A percentile compares a stretch with the other conserved stretches of the same genome.
phyloP scores from a whole-genome alignment of 2,113 vertebrate genomes.

The Ivindomyrus marchei region DNA sequence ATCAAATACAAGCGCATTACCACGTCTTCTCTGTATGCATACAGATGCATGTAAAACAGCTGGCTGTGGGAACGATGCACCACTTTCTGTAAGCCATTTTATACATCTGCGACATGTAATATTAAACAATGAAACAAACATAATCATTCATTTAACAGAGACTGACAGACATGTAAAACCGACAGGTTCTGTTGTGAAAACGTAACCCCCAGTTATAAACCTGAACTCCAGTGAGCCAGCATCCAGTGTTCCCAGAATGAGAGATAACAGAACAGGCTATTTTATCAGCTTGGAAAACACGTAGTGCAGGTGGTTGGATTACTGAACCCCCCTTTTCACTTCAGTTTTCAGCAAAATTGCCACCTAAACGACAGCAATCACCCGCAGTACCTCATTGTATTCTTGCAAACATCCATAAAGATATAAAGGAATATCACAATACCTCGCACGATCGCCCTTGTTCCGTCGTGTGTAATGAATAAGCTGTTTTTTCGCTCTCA shows the following conservation, averaged over 20 bases:
- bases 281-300: not conserved
- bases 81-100: conserved; percentile 2
- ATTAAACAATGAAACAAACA: not conserved
- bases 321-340: not conserved
- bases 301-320: conserved; percentile 11
- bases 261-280: not conserved
- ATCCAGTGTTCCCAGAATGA: not conserved
- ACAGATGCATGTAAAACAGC: not conserved
- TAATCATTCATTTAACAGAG: not conserved
- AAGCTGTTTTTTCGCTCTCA: conserved; percentile 2
- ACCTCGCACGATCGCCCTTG: conserved; percentile 3
- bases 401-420: not conserved
- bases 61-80: not conserved
- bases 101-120: not conserved
- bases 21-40: not conserved
- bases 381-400: not conserved
- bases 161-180: not conserved
- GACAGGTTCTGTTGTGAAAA: not conserved
- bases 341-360: not conserved
- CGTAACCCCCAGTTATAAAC: not conserved
- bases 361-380: not conserved
- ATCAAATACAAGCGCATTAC: not conserved
- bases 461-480: conserved; percentile 15
- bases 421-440: not conserved
- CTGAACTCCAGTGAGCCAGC: not conserved